A percentile compares a stretch with the other conserved stretches of the same genome.
Evolutionary conservation across 2,797 vertebrate species (phyloP).

Genomic region (Anabas testudineus): DNA sequence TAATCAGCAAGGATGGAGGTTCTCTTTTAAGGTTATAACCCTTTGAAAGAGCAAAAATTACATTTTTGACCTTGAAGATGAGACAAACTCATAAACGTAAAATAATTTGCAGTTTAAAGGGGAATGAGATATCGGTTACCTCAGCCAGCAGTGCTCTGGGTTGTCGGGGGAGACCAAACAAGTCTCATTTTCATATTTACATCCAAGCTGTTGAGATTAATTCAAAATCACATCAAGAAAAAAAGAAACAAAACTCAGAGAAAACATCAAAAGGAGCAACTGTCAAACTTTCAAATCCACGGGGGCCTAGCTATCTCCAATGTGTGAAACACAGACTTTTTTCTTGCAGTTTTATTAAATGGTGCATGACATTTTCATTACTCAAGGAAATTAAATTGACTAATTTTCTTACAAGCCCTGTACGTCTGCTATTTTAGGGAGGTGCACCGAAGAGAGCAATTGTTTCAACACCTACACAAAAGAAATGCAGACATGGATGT

Average conservation of each 20-base stretch:
- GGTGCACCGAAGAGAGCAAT: conserved; percentile 83
- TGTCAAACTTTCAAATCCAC: conserved; percentile 87
- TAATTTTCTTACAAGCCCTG: conserved; percentile 89
- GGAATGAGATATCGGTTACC: conserved; percentile 86
- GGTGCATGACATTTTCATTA: conserved; percentile 93
- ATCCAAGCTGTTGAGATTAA: conserved; percentile 87
- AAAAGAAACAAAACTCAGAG: conserved; percentile 85
- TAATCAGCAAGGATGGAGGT: conserved; percentile 89
- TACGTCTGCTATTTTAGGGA: conserved; percentile 87
- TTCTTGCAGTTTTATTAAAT: conserved; percentile 90
- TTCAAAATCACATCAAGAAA: conserved; percentile 87
- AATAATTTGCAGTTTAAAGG: conserved; percentile 91
- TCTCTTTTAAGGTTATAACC: conserved; percentile 92
- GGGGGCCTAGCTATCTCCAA: conserved; percentile 81
- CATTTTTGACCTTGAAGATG: conserved; percentile 93
- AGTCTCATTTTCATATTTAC: conserved; percentile 88
- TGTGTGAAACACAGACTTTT: conserved; percentile 82
- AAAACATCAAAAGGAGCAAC: conserved; percentile 87
- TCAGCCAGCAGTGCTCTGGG: conserved; percentile 81
- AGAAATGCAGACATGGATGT: conserved; percentile 75
- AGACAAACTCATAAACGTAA: conserved; percentile 92
- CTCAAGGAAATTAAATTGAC: conserved; percentile 90
- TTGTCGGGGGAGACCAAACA: conserved; percentile 85
- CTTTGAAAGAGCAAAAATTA: conserved; percentile 93
- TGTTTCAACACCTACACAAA: conserved; percentile 86